A percentile compares a stretch with the other conserved stretches of the same genome.
phyloP scores from a whole-genome alignment of 2,888 invertebrate species.

The Zonitis immaculata region DNA sequence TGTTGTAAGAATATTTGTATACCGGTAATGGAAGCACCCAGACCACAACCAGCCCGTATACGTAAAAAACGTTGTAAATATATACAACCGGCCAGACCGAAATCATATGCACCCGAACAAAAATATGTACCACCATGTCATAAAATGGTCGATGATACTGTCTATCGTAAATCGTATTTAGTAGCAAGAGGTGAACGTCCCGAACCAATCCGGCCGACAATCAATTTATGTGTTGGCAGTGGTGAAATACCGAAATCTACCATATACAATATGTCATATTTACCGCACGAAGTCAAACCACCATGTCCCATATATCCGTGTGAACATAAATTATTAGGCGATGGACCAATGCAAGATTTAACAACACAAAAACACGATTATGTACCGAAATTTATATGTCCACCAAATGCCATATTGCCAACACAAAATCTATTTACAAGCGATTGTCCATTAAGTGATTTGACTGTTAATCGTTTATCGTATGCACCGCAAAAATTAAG shows the following conservation, averaged over 20 bases:
- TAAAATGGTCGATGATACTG: slow-evolving; percentile 58
- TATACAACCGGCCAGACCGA: slow-evolving; percentile 56
- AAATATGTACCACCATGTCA: slow-evolving; percentile 56
- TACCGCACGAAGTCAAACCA: slow-evolving; percentile 55
- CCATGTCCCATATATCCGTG: slow-evolving; percentile 57
- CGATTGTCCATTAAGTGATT: slow-evolving; percentile 47
- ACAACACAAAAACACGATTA: slow-evolving; percentile 72
- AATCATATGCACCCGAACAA: slow-evolving; percentile 55
- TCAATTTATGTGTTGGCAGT: slow-evolving; percentile 47
- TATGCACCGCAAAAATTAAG: slow-evolving; percentile 50
- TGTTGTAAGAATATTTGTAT: slow-evolving; percentile 35
- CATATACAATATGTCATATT: slow-evolving; percentile 54
- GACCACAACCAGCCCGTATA: slow-evolving; percentile 11
- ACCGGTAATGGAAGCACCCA: slow-evolving; percentile 24
- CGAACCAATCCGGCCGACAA: slow-evolving; percentile 41
- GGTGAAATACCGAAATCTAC: slow-evolving; percentile 52
- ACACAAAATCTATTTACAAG: slow-evolving; percentile 40
- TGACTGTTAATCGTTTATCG: slow-evolving; percentile 57
- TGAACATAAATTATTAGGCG: slow-evolving; percentile 58
- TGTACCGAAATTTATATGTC: slow-evolving; percentile 58
- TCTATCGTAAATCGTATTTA: slow-evolving; percentile 62
- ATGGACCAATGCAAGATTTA: slow-evolving; percentile 65
- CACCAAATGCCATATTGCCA: slow-evolving; percentile 47
- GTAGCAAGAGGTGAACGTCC: slow-evolving; percentile 48
- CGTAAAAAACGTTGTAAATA: slow-evolving; percentile 40